These are phyloP conservation scores for Nautilus pompilius DNA, from an alignment of 1,140 invertebrate genomes.

Conservation along the genomic window DNA sequence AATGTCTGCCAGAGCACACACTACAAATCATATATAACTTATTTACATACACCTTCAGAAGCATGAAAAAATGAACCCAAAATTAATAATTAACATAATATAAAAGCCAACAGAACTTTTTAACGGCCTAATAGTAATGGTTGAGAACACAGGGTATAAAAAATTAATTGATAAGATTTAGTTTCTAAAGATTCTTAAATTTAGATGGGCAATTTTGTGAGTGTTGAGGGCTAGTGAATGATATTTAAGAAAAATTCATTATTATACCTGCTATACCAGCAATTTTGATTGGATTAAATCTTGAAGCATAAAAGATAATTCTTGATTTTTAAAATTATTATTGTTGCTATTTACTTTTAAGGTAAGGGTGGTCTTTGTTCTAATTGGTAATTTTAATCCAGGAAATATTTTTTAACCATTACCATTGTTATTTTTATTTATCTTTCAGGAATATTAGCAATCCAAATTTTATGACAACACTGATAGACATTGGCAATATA, in stretches of 20 bases:
- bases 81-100: too few relatives aligned
- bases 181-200: too few relatives aligned
- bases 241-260: not conserved
- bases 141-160: too few relatives aligned
- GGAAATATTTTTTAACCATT: not conserved
- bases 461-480: conserved; percentile 67
- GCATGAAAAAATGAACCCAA: too few relatives aligned
- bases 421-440: not conserved
- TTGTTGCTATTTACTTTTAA: not conserved
- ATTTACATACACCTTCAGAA: too few relatives aligned
- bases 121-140: too few relatives aligned
- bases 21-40: too few relatives aligned
- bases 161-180: too few relatives aligned
- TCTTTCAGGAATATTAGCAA: conserved; percentile 68
- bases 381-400: not conserved
- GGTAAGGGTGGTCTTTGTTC: not conserved
- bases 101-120: too few relatives aligned
- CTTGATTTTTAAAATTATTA: not conserved
- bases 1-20: too few relatives aligned
- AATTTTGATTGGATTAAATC: not conserved
- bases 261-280: not conserved
- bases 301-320: not conserved
- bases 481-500: conserved; percentile 71
- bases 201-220: too few relatives aligned
- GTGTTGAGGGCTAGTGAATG: too few relatives aligned